Conservation (phyloP, 92 coral and sea anemone genomes). For the Nematostella vectensis region DNA sequence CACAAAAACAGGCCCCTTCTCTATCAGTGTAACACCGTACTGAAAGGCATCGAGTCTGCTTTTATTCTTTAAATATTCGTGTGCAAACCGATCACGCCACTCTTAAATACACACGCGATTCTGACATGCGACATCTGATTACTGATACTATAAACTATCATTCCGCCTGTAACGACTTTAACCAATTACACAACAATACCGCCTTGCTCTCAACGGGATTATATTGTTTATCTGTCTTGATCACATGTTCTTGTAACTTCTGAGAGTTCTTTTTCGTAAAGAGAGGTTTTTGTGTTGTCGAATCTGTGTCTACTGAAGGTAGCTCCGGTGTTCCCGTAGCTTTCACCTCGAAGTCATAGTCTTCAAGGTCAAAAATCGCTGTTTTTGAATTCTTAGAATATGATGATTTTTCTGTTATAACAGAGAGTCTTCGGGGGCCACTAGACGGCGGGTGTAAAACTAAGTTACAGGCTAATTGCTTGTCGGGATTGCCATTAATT, state of each 20-base stretch:
- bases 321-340: not conserved
- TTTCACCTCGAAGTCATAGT: constrained; percentile 3
- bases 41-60: too few species aligned
- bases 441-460: not conserved
- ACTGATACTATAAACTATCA: too few species aligned
- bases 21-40: too few species aligned
- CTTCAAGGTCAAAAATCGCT: constrained; percentile 14
- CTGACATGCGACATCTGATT: too few species aligned
- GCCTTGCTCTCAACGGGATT: constrained; percentile 26
- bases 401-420: constrained; percentile 24
- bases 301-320: constrained; percentile 13
- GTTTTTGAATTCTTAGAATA: constrained; percentile 18
- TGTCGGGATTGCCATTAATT: not conserved
- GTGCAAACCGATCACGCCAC: too few species aligned
- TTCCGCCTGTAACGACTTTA: constrained; percentile 18
- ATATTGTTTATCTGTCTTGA: constrained; percentile 21
- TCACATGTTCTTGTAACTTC: constrained; percentile 24
- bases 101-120: too few species aligned
- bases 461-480: not conserved
- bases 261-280: constrained; percentile 6
- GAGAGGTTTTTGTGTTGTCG: constrained; percentile 1
- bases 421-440: constrained; percentile 14
- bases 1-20: too few species aligned
- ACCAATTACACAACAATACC: constrained; percentile 17
- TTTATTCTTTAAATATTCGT: too few species aligned